Conservation (phyloP, 2,888 invertebrate species). For the Ophion costatus region DNA sequence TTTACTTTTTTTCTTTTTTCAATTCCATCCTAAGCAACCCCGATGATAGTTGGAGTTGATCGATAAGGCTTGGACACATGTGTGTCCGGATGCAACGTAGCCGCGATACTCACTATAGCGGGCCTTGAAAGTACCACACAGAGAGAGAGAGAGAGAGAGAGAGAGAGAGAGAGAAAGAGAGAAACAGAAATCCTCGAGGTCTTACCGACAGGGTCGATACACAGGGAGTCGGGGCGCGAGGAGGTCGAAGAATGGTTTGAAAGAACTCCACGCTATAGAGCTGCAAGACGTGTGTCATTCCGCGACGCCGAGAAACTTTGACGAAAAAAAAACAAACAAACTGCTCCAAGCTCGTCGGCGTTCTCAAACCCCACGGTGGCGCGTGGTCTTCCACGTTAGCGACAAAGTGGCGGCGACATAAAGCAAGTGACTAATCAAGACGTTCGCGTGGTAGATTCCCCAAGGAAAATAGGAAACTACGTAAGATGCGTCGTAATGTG, state of each 20-base stretch:
- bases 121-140: slow-evolving; percentile 5
- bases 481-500: slow-evolving; percentile 86
- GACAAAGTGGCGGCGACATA: background rate
- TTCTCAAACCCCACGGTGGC: background rate
- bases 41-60: slow-evolving; percentile 15
- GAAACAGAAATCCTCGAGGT: slow-evolving; percentile 49
- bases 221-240: slow-evolving; percentile 37
- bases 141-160: slow-evolving; percentile 13
- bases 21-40: slow-evolving; percentile 2
- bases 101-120: slow-evolving; percentile 20
- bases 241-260: slow-evolving; percentile 40
- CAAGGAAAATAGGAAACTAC: slow-evolving; percentile 6
- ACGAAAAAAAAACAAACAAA: slow-evolving; percentile 1
- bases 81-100: background rate
- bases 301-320: slow-evolving; percentile 24
- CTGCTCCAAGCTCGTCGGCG: background rate
- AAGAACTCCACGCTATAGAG: slow-evolving; percentile 41
- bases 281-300: slow-evolving; percentile 51
- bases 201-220: slow-evolving; percentile 68
- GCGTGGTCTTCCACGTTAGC: background rate
- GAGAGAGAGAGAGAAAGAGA: slow-evolving; percentile 45
- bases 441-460: background rate
- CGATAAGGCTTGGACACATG: background rate
- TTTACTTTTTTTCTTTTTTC: background rate
- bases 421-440: slow-evolving; percentile 2